Conservation (phyloP, 2,888 invertebrate species). For the Heliconius aoede region DNA sequence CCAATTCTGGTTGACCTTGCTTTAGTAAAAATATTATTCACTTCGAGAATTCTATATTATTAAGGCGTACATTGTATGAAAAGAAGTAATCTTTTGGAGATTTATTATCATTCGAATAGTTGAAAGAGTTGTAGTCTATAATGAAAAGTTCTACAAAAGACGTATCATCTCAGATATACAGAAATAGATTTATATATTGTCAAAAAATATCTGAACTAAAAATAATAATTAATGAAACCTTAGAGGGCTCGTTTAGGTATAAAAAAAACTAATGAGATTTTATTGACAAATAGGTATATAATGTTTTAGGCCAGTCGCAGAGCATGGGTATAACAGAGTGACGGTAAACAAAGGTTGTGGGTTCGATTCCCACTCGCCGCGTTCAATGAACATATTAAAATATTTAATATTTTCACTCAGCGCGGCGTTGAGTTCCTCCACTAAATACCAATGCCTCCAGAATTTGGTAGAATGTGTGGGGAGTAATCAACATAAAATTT, state of each 20-base stretch:
- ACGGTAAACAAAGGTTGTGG: no score
- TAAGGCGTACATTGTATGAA: constrained; percentile 8
- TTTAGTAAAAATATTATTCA: constrained; percentile 16
- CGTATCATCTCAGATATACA: neutral
- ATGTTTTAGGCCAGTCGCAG: no score
- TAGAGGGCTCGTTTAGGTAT: no score
- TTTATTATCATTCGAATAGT: neutral
- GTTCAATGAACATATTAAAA: no score
- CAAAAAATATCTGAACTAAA: no score
- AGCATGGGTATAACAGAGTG: no score
- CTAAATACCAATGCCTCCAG: neutral
- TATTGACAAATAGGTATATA: no score
- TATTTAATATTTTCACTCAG: neutral
- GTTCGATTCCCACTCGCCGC: neutral
- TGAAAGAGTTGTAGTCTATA: neutral
- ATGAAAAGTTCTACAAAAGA: neutral
- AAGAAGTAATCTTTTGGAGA: constrained; percentile 17
- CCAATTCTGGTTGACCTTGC: constrained; percentile 40
- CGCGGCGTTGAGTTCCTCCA: neutral
- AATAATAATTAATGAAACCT: no score
- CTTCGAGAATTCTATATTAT: constrained; percentile 33
- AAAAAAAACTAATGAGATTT: no score
- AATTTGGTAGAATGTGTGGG: neutral
- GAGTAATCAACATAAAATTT: neutral
- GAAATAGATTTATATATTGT: neutral